A percentile compares a stretch with the other conserved stretches of the same genome.
These are phyloP conservation scores for Remorina albescens DNA, from an alignment of 2,797 vertebrate species.

Conservation along the genomic window DNA sequence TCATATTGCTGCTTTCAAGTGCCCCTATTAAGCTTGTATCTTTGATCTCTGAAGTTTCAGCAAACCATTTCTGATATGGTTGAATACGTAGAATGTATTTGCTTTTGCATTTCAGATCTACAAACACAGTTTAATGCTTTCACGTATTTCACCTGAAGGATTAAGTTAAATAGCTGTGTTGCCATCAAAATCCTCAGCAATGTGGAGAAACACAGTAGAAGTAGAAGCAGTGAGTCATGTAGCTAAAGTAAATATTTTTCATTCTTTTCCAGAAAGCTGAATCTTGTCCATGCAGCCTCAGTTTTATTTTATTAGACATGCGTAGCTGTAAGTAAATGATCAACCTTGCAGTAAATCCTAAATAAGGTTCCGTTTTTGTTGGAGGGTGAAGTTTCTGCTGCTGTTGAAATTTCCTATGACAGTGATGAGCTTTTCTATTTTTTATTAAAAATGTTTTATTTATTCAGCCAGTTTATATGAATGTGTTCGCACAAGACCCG, in stretches of 20 bases:
- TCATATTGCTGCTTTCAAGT: slow-evolving; percentile 20
- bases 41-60: not conserved
- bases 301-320: not conserved
- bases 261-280: not conserved
- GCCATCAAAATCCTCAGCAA: not conserved
- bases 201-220: not conserved
- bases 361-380: not conserved
- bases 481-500: too few species aligned
- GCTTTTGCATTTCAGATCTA: too few species aligned
- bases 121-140: not conserved
- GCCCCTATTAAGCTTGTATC: not conserved
- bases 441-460: too few species aligned
- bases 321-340: not conserved
- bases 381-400: not conserved
- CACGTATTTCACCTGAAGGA: not conserved
- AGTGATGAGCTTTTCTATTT: not conserved
- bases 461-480: not conserved
- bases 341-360: not conserved
- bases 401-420: not conserved
- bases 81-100: not conserved
- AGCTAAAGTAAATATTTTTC: not conserved
- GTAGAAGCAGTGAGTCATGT: not conserved
- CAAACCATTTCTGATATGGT: not conserved
- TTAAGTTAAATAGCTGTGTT: not conserved
- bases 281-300: too few species aligned